Conservation (phyloP, 2,888 invertebrate genomes). For the Chaetogeoica ovagalla region DNA sequence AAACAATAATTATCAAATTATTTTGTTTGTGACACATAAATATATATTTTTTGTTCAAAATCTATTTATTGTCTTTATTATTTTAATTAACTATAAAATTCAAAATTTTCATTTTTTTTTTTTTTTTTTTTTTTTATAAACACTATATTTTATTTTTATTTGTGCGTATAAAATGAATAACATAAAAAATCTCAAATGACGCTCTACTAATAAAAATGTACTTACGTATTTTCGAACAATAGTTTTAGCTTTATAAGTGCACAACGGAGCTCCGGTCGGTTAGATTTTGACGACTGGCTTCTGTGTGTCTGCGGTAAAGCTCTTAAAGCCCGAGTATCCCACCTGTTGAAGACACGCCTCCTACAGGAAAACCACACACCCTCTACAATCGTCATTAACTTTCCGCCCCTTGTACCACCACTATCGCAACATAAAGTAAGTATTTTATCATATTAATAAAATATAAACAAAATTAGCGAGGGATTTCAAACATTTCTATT, state of each 20-base stretch:
- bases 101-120: too few species aligned
- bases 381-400: constrained; percentile 33
- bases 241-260: constrained; percentile 20
- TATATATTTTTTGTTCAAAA: too few species aligned
- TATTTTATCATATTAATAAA: neutral
- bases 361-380: constrained; percentile 28
- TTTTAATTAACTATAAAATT: too few species aligned
- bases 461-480: constrained; percentile 15
- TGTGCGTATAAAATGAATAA: neutral
- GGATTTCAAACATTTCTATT: neutral
- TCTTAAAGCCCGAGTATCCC: constrained; percentile 48
- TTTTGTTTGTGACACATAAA: too few species aligned
- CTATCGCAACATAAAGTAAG: neutral
- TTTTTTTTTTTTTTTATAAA: neutral
- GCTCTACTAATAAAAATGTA: constrained; percentile 16
- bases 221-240: constrained; percentile 41
- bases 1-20: too few species aligned
- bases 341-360: constrained; percentile 53
- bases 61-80: too few species aligned
- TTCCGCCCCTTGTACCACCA: constrained; percentile 24
- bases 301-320: constrained; percentile 47
- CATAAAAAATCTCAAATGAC: neutral
- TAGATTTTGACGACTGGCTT: constrained; percentile 48
- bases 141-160: neutral
- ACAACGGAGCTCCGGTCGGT: constrained; percentile 48